Evolutionary conservation across 2,797 vertebrate species (phyloP).

Genomic region (Sebastes itinus): DNA sequence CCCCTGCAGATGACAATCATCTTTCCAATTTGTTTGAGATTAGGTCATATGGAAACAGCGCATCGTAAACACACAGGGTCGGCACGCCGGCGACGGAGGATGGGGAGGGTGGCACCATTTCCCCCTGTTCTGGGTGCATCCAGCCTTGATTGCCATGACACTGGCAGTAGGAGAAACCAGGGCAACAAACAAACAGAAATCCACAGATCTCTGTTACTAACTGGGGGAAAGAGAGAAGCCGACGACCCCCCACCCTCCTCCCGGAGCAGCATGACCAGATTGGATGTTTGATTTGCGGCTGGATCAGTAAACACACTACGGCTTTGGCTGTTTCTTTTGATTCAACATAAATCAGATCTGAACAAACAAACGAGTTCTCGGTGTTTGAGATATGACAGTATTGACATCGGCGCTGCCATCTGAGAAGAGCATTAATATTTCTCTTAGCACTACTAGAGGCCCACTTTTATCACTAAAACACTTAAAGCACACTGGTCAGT

Average conservation of each 20-base stretch:
- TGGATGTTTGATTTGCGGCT: slow-evolving; percentile 54
- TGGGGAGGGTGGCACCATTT: slow-evolving; percentile 34
- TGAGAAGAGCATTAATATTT: slow-evolving; percentile 47
- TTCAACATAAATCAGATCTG: slow-evolving; percentile 49
- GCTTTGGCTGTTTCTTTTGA: slow-evolving; percentile 56
- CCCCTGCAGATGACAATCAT: slow-evolving; percentile 79
- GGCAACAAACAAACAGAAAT: slow-evolving; percentile 58
- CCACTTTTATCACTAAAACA: slow-evolving; percentile 12
- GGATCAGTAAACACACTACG: slow-evolving; percentile 53
- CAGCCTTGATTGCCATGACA: slow-evolving; percentile 53
- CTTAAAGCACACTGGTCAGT: slow-evolving; percentile 22
- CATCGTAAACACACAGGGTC: slow-evolving; percentile 68
- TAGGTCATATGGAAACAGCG: slow-evolving; percentile 73
- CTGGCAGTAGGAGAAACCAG: slow-evolving; percentile 41
- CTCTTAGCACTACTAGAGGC: background rate
- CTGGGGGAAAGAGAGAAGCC: slow-evolving; percentile 29
- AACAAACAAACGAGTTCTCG: slow-evolving; percentile 41
- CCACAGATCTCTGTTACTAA: slow-evolving; percentile 44
- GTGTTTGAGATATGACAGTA: slow-evolving; percentile 24
- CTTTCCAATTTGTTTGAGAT: slow-evolving; percentile 78
- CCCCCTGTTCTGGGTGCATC: slow-evolving; percentile 35
- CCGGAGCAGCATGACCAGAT: slow-evolving; percentile 51
- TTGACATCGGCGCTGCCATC: slow-evolving; percentile 33
- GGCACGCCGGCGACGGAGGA: slow-evolving; percentile 30
- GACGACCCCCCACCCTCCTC: slow-evolving; percentile 13